phyloP scores from a whole-genome alignment of 2,888 invertebrate genomes.

The Ennomos fuscantarius region DNA sequence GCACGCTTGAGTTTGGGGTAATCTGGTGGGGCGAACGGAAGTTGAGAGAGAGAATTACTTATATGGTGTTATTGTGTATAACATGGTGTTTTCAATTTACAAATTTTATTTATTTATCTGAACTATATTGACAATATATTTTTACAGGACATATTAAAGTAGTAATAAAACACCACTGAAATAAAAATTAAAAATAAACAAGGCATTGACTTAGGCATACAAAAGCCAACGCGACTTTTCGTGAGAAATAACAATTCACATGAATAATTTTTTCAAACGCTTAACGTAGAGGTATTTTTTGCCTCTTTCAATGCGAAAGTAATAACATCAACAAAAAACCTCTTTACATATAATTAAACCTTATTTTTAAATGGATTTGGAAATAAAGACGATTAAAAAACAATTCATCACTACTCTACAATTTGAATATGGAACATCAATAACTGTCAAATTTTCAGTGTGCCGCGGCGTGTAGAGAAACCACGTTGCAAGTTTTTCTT shows the following conservation, averaged over 20 bases:
- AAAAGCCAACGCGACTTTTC: conserved; percentile 30
- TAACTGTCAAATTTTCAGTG: conserved; percentile 59
- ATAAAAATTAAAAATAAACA: not conserved
- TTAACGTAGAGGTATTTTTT: conserved; percentile 18
- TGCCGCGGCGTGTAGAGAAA: conserved; percentile 37
- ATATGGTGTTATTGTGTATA: too few species aligned
- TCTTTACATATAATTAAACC: conserved; percentile 9
- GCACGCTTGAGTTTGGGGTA: too few species aligned
- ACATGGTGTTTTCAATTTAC: too few species aligned
- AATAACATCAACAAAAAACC: conserved; percentile 4
- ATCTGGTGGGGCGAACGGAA: too few species aligned
- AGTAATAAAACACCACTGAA: too few species aligned
- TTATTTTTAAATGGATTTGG: conserved; percentile 1
- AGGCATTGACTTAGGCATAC: conserved; percentile 26
- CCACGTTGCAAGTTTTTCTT: conserved; percentile 48
- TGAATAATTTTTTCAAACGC: conserved; percentile 30
- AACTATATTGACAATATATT: too few species aligned
- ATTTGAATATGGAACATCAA: conserved; percentile 53
- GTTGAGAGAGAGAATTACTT: too few species aligned
- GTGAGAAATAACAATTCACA: conserved; percentile 39
- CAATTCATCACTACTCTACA: conserved; percentile 17
- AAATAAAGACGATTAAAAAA: conserved; percentile 33
- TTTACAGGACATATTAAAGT: too few species aligned
- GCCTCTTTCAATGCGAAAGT: conserved; percentile 1
- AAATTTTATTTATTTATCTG: too few species aligned